These are phyloP conservation scores for Ataeniobius toweri DNA, from an alignment of 2,797 vertebrate species.

Conservation along the genomic window DNA sequence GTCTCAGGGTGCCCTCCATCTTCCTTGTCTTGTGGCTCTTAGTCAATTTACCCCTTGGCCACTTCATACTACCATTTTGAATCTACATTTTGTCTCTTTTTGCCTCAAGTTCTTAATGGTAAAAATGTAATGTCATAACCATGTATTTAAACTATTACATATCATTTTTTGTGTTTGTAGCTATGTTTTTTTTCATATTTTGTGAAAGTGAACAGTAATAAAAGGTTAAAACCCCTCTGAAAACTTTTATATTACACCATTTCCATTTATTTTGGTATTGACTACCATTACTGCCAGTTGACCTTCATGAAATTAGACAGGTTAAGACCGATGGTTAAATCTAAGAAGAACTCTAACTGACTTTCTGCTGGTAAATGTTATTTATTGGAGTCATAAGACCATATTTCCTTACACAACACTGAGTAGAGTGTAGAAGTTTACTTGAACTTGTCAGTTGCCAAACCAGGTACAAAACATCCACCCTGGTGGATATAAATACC, in stretches of 20 bases:
- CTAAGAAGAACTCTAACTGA: neutral
- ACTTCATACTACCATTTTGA: neutral
- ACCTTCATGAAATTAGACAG: neutral
- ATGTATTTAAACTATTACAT: neutral
- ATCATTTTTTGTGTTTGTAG: neutral
- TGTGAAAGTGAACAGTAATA: neutral
- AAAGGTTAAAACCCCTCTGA: neutral
- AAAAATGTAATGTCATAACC: neutral
- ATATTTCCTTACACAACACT: neutral
- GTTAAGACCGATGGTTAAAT: neutral
- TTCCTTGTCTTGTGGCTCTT: constrained; percentile 17
- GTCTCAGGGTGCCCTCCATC: constrained; percentile 42
- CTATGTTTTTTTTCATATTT: neutral
- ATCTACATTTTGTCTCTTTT: neutral
- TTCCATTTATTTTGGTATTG: neutral
- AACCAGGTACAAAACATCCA: neutral
- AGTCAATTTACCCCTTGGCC: neutral
- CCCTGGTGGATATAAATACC: neutral
- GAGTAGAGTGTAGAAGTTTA: neutral
- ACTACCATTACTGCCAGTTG: neutral
- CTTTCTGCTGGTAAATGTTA: neutral
- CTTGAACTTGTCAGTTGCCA: neutral
- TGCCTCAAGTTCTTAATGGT: neutral
- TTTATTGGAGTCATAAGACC: neutral
- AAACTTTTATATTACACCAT: neutral